Percentiles rank a stretch among this genome's conserved stretches.
Conservation (phyloP, 1,140 invertebrate species). For the Drosophila tsacasi region DNA sequence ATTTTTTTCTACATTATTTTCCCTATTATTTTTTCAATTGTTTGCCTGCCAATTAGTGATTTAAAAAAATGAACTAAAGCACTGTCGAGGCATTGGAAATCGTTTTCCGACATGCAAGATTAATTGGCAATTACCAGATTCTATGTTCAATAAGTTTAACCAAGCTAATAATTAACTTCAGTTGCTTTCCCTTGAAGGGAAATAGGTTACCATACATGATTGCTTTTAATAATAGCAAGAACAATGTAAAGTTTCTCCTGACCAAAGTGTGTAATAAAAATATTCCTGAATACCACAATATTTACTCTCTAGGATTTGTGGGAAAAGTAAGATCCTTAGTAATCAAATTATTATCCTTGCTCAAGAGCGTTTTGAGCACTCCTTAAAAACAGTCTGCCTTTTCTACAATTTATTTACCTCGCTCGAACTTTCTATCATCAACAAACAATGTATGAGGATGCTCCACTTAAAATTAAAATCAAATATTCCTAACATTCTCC, state of each 20-base stretch:
- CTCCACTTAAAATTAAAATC: conserved; percentile 33
- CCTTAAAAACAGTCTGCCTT: neutral
- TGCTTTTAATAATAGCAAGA: conserved; percentile 6
- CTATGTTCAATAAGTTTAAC: conserved; percentile 44
- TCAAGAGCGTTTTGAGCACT: neutral
- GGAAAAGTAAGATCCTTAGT: neutral
- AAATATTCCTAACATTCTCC: conserved; percentile 20
- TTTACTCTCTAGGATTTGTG: neutral
- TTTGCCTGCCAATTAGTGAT: conserved; percentile 51
- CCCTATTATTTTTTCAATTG: conserved; percentile 31
- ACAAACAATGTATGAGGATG: neutral
- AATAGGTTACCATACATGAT: neutral
- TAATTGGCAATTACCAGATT: conserved; percentile 60
- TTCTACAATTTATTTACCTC: neutral
- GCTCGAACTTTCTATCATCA: neutral
- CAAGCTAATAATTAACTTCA: conserved; percentile 48
- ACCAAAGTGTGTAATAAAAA: neutral
- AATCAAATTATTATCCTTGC: neutral
- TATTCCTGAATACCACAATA: neutral
- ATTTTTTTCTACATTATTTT: conserved; percentile 13
- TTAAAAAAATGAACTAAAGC: conserved; percentile 13
- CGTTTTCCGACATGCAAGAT: conserved; percentile 57
- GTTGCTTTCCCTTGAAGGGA: neutral
- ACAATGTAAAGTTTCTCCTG: neutral
- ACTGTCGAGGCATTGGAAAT: conserved; percentile 21